A percentile compares a stretch with the other conserved stretches of the same genome.
These are phyloP conservation scores for Ictidomys tridecemlineatus DNA, from an alignment of 2,113 vertebrate species.

Conservation along the genomic window DNA sequence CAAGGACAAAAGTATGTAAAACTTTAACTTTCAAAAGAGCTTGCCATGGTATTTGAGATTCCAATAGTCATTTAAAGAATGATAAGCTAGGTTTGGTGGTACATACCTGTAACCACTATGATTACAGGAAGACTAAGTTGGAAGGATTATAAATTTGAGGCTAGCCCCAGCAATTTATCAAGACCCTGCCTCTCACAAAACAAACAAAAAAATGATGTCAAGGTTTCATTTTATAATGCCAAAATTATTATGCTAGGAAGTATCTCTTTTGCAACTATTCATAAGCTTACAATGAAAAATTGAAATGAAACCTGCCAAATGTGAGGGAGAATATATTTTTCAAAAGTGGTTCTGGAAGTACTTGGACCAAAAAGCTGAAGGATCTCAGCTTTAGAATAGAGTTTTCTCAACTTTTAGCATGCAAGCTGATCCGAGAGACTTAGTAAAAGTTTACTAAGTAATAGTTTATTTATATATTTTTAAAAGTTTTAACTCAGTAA, in stretches of 20 bases:
- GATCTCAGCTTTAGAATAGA: background rate
- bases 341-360: background rate
- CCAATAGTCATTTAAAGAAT: background rate
- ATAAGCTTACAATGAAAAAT: background rate
- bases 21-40: background rate
- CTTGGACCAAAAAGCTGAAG: background rate
- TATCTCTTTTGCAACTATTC: background rate
- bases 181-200: too few relatives aligned
- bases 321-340: background rate
- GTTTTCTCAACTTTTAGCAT: background rate
- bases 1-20: background rate
- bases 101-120: too few relatives aligned
- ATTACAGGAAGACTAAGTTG: too few relatives aligned
- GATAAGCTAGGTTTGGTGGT: too few relatives aligned
- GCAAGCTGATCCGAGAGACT: background rate
- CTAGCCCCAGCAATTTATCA: too few relatives aligned
- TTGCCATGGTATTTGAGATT: background rate
- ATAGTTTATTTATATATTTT: too few relatives aligned
- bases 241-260: conserved; percentile 20
- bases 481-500: too few relatives aligned
- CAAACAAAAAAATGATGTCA: background rate
- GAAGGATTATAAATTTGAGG: too few relatives aligned
- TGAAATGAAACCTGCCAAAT: conserved; percentile 35
- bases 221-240: background rate
- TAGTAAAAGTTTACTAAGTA: background rate